These are phyloP conservation scores for Nowickia ferox DNA, from an alignment of 2,888 invertebrate species.

Conservation along the genomic window DNA sequence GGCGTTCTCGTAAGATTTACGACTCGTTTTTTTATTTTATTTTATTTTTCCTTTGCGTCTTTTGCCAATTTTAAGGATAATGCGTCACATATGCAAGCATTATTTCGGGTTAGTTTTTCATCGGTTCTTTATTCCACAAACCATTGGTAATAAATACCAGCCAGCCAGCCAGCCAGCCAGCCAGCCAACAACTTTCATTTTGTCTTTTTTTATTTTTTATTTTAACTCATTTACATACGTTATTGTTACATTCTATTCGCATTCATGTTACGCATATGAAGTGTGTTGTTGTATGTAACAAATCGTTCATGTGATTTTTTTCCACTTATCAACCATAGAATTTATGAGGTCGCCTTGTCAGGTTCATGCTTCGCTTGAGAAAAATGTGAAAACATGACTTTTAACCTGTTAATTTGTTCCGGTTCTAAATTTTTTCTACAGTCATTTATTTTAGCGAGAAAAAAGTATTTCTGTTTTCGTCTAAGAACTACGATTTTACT, in stretches of 20 bases:
- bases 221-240: slow-evolving; percentile 54
- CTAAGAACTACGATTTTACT: not conserved
- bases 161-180: too few relatives aligned
- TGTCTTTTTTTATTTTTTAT: not conserved
- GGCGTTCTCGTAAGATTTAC: slow-evolving; percentile 68
- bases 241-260: slow-evolving; percentile 22
- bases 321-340: slow-evolving; percentile 70
- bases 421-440: slow-evolving; percentile 22
- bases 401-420: slow-evolving; percentile 72
- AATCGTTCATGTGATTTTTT: slow-evolving; percentile 63
- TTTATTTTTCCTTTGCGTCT: slow-evolving; percentile 27
- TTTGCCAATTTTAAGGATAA: slow-evolving; percentile 69
- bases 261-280: slow-evolving; percentile 23
- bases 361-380: slow-evolving; percentile 58
- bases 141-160: slow-evolving; percentile 35
- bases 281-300: slow-evolving; percentile 24
- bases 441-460: not conserved
- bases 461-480: too few relatives aligned
- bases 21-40: slow-evolving; percentile 50
- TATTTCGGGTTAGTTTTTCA: slow-evolving; percentile 28
- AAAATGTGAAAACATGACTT: slow-evolving; percentile 70
- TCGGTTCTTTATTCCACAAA: slow-evolving; percentile 11
- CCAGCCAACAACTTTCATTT: slow-evolving; percentile 33
- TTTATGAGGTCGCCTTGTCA: slow-evolving; percentile 66
- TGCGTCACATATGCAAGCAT: slow-evolving; percentile 70